These are phyloP conservation scores for Epistrophe eligans DNA, from an alignment of 2,888 invertebrate genomes.

Conservation along the genomic window DNA sequence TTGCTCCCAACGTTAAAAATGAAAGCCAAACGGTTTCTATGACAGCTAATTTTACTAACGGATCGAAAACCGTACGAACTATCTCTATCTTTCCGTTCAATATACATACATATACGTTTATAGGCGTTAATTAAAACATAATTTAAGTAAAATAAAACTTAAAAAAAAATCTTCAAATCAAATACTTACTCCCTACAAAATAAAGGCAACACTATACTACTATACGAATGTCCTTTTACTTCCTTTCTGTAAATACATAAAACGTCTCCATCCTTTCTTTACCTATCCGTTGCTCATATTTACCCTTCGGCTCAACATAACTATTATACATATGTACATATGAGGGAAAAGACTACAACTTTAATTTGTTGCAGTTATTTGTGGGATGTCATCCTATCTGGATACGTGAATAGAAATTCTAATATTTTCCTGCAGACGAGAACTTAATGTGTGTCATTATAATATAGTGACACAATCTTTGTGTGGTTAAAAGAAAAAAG, in stretches of 20 bases:
- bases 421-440: conserved; percentile 21
- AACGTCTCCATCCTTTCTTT: background rate
- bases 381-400: conserved; percentile 7
- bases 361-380: conserved; percentile 40
- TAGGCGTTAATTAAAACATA: no score
- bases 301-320: background rate
- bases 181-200: background rate
- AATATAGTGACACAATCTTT: conserved; percentile 34
- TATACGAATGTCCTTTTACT: conserved; percentile 49
- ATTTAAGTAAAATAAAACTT: no score
- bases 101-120: no score
- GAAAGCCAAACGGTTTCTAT: no score
- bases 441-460: conserved; percentile 27
- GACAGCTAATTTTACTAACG: no score
- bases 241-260: background rate
- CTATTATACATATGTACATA: background rate
- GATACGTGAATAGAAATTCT: conserved; percentile 31
- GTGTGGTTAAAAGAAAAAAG: conserved; percentile 28
- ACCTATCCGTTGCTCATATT: background rate
- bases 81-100: no score
- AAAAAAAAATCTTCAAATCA: background rate
- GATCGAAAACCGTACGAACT: no score
- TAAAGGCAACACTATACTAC: background rate
- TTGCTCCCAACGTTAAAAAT: no score
- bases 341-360: background rate